phyloP scores from a whole-genome alignment of 2,113 vertebrate species.

The Loxodonta africana region DNA sequence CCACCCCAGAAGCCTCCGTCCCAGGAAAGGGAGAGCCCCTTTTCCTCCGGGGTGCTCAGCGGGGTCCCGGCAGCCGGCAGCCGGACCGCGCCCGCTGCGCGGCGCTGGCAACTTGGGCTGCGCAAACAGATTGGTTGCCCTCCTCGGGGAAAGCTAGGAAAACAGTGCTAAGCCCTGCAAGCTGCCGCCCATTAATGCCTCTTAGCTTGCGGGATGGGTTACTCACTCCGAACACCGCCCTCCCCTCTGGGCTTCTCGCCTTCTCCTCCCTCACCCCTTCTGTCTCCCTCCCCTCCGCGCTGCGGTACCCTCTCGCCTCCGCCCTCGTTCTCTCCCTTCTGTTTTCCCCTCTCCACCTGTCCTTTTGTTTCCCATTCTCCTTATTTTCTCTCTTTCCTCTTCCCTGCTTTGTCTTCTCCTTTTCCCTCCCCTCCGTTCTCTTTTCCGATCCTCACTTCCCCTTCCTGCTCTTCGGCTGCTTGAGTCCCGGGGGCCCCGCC shows the following conservation, averaged over 20 bases:
- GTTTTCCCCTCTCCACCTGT: not conserved
- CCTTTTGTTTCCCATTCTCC: slow-evolving; percentile 58
- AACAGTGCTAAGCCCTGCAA: slow-evolving; percentile 78
- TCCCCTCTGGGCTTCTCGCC: slow-evolving; percentile 33
- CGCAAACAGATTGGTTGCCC: slow-evolving; percentile 73
- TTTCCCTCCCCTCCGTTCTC: not conserved
- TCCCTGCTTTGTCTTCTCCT: not conserved
- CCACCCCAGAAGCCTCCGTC: not conserved
- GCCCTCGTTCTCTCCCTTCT: not conserved
- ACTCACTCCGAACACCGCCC: slow-evolving; percentile 29
- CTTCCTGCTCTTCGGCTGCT: not conserved
- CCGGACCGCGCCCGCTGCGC: not conserved
- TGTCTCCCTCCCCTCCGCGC: not conserved
- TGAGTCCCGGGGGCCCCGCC: not conserved
- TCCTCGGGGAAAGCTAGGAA: slow-evolving; percentile 77
- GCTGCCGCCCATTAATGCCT: slow-evolving; percentile 80
- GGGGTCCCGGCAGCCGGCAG: not conserved
- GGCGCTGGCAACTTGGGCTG: slow-evolving; percentile 59
- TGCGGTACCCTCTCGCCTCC: not conserved
- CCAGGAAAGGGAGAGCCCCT: not conserved
- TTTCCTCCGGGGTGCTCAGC: not conserved
- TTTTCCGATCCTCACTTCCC: not conserved
- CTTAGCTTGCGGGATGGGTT: slow-evolving; percentile 63
- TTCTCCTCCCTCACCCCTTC: slow-evolving; percentile 55
- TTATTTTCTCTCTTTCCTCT: not conserved